These are phyloP conservation scores for Clitarchus hookeri DNA, from an alignment of 2,888 invertebrate genomes.

Conservation along the genomic window DNA sequence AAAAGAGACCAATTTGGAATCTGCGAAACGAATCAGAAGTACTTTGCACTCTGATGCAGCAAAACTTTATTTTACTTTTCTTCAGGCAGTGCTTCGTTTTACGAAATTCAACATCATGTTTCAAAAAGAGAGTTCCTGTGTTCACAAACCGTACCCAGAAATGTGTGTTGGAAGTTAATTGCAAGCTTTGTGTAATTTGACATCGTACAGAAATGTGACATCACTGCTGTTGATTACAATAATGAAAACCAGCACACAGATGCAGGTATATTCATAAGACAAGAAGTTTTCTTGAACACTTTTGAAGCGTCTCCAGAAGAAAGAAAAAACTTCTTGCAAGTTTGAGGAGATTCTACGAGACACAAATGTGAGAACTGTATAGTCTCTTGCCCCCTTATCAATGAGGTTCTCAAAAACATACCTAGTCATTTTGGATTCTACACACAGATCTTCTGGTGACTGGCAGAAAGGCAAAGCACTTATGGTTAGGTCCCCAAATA, in stretches of 20 bases:
- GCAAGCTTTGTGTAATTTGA: not conserved
- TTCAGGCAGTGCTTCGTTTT: too few species aligned
- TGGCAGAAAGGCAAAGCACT: not conserved
- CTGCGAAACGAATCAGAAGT: not conserved
- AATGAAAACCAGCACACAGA: not conserved
- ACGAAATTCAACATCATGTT: too few species aligned
- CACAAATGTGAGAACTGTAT: not conserved
- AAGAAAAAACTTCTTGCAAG: not conserved
- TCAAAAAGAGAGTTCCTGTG: not conserved
- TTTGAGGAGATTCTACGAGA: not conserved
- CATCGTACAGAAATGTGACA: conserved; percentile 17
- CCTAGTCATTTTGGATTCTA: too few species aligned
- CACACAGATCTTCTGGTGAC: not conserved
- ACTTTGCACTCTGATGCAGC: conserved; percentile 11
- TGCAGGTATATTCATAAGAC: conserved; percentile 11
- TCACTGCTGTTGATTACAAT: not conserved
- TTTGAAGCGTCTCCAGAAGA: not conserved
- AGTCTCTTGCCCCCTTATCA: conserved; percentile 15
- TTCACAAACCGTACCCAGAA: conserved; percentile 5
- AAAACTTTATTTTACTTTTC: not conserved
- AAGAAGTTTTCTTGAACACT: not conserved
- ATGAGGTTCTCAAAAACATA: not conserved
- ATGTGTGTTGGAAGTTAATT: not conserved
- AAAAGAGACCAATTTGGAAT: too few species aligned
- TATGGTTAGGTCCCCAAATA: too few species aligned